phyloP scores from a whole-genome alignment of 2,113 vertebrate species.

The Papio anubis region DNA sequence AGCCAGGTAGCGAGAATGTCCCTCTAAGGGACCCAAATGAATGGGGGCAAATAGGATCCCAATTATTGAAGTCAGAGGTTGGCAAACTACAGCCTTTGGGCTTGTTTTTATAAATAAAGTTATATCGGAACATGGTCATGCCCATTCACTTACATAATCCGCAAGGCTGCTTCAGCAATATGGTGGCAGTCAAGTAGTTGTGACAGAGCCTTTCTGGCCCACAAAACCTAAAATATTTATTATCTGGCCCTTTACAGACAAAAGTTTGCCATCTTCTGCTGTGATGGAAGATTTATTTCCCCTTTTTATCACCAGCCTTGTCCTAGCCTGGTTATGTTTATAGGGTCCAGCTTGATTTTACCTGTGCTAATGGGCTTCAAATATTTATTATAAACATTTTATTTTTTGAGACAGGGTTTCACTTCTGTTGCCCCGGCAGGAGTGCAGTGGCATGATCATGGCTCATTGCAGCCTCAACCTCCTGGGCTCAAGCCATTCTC shows the following conservation, averaged over 20 bases:
- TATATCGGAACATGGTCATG: background rate
- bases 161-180: background rate
- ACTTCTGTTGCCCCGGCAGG: no score
- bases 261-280: background rate
- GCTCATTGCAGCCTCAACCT: no score
- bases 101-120: constrained; percentile 29
- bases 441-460: no score
- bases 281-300: background rate
- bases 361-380: background rate
- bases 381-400: background rate
- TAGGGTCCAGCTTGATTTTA: background rate
- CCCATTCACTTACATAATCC: background rate
- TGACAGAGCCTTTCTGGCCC: background rate
- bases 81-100: background rate
- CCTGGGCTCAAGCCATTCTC: no score
- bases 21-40: background rate
- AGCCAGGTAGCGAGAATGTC: background rate
- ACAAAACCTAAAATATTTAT: background rate
- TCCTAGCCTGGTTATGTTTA: background rate
- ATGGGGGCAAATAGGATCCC: background rate
- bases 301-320: background rate
- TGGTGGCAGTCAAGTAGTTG: background rate
- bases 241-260: background rate
- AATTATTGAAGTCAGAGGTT: background rate
- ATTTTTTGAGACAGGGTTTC: no score